These are phyloP conservation scores for Himalopsyche phryganea DNA, from an alignment of 1,140 invertebrate genomes.

Conservation along the genomic window DNA sequence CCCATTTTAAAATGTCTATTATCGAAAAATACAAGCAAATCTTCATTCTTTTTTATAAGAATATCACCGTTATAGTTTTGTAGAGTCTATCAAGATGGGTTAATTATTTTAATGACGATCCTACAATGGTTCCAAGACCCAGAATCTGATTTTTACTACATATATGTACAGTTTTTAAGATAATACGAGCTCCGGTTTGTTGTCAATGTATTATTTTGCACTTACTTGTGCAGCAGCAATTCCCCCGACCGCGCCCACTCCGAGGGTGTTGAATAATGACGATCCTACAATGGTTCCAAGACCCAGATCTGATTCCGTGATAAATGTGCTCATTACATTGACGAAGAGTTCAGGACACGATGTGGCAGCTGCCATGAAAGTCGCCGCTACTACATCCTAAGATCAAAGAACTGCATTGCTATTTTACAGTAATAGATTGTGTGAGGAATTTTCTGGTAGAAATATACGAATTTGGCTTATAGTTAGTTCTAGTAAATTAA, in stretches of 20 bases:
- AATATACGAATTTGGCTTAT: too few relatives aligned
- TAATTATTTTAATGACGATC: constrained; percentile 80
- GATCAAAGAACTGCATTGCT: constrained; percentile 23
- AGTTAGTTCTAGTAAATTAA: too few relatives aligned
- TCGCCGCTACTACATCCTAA: constrained; percentile 84
- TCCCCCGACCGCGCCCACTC: constrained; percentile 79
- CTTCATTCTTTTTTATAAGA: too few relatives aligned
- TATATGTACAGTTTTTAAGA: too few relatives aligned
- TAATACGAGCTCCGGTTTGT: too few relatives aligned
- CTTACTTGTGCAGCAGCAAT: constrained; percentile 67
- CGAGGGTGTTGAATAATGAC: constrained; percentile 84
- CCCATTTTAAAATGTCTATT: too few relatives aligned
- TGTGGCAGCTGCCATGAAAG: constrained; percentile 88
- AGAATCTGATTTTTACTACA: constrained; percentile 78
- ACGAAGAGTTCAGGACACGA: constrained; percentile 89
- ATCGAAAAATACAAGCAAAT: too few relatives aligned
- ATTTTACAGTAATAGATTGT: too few relatives aligned
- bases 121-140: constrained; percentile 83
- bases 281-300: constrained; percentile 86
- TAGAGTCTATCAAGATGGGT: too few relatives aligned
- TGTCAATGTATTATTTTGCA: too few relatives aligned
- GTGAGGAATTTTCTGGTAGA: too few relatives aligned
- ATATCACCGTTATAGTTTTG: too few relatives aligned
- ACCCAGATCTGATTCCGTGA: constrained; percentile 74
- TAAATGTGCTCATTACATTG: constrained; percentile 78